Conservation (phyloP, 2,113 vertebrate genomes). For the Petaurus breviceps region DNA sequence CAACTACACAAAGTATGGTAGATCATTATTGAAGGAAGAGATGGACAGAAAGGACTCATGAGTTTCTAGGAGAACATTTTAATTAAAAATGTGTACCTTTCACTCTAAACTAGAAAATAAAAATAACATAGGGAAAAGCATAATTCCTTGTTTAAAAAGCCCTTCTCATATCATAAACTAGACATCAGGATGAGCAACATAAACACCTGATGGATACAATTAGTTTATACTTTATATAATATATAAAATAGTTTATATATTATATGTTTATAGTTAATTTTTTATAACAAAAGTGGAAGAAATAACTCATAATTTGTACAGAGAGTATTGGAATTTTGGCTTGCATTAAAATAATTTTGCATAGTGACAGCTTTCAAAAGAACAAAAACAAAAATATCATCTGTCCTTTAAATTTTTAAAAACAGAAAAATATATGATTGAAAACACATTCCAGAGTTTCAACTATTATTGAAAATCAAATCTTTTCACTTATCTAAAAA, state of each 20-base stretch:
- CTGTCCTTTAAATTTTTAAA: background rate
- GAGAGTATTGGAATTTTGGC: background rate
- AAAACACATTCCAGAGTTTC: background rate
- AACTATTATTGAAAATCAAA: background rate
- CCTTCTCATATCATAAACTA: background rate
- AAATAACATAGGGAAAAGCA: background rate
- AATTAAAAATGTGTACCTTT: background rate
- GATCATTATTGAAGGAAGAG: background rate
- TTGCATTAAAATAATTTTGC: background rate
- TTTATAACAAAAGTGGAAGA: background rate
- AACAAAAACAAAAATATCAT: conserved; percentile 7
- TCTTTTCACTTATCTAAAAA: background rate
- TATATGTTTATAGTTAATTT: background rate
- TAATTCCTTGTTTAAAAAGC: background rate
- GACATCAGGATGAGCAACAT: background rate
- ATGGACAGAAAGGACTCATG: background rate
- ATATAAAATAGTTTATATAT: too few species aligned
- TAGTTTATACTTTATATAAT: too few species aligned
- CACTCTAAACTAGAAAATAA: background rate
- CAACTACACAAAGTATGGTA: background rate
- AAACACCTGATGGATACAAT: background rate
- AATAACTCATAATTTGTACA: background rate
- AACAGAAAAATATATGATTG: background rate
- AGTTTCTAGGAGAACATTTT: background rate
- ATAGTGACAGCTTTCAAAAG: background rate